These are phyloP conservation scores for Melierax canorus DNA, from an alignment of 2,113 vertebrate genomes.

Conservation along the genomic window DNA sequence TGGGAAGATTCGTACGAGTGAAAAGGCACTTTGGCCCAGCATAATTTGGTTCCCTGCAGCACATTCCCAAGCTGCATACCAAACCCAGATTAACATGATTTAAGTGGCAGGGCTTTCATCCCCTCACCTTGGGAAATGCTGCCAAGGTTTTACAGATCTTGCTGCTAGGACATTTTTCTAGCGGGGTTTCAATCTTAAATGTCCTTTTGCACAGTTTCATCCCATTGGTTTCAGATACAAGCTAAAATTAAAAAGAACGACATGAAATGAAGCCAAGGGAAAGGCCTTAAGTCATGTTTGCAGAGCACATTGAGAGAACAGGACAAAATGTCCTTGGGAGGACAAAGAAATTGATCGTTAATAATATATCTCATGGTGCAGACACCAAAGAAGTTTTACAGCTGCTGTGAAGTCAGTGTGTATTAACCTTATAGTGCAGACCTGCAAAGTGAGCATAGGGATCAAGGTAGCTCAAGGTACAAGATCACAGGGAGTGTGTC, in stretches of 20 bases:
- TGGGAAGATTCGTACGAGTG: rapidly evolving
- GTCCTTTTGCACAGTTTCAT: conserved; percentile 1
- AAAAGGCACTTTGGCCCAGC: neutral
- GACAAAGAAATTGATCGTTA: neutral
- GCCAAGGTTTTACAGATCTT: neutral
- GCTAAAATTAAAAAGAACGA: neutral
- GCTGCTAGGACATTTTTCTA: neutral
- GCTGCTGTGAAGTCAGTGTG: neutral
- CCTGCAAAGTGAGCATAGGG: neutral
- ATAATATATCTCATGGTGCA: neutral
- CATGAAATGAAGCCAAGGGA: conserved; percentile 3
- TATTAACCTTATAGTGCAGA: neutral
- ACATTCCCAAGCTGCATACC: neutral
- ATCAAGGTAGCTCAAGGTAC: neutral
- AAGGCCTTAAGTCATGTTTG: neutral
- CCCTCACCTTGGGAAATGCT: neutral
- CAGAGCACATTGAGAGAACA: neutral
- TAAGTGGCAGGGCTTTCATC: neutral
- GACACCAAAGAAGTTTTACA: neutral
- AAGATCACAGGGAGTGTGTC: neutral
- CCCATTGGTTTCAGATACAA: neutral
- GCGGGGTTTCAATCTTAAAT: neutral
- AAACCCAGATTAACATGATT: neutral
- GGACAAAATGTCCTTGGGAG: neutral
- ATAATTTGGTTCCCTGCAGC: neutral